Percentiles rank a stretch among this genome's conserved stretches.
phyloP scores from a whole-genome alignment of 2,797 vertebrate genomes.

The Erethizon dorsatum region DNA sequence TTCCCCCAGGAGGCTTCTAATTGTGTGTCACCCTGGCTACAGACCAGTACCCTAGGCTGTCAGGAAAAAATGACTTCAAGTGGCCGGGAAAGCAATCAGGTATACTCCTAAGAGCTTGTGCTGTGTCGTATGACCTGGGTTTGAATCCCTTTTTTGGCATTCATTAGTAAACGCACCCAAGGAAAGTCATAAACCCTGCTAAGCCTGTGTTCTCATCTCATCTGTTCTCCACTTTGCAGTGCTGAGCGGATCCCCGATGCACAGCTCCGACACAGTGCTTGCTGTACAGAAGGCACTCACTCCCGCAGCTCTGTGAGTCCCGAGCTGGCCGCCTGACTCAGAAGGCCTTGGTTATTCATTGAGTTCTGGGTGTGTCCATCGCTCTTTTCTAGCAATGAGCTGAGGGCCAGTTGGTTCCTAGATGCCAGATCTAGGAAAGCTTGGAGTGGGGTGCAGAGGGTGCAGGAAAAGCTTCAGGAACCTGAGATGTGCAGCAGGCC shows the following conservation, averaged over 20 bases:
- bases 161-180: not conserved
- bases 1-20: not conserved
- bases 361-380: not conserved
- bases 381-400: not conserved
- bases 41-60: not conserved
- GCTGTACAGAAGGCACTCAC: not conserved
- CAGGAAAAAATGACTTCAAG: not conserved
- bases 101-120: not conserved
- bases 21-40: not conserved
- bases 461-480: not conserved
- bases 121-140: not conserved
- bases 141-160: not conserved
- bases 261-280: not conserved
- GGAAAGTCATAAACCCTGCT: not conserved
- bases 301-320: not conserved
- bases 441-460: not conserved
- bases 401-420: not conserved
- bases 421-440: not conserved
- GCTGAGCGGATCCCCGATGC: accelerated
- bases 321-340: not conserved
- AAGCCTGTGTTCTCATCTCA: not conserved
- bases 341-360: not conserved
- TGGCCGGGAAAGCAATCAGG: not conserved
- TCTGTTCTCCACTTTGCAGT: not conserved
- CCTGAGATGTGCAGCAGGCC: not conserved